Evolutionary conservation across 2,113 vertebrate genomes (phyloP), one percentile per base, ranked within the genome.

Genomic region (Amphiprion ocellaris): DNA sequence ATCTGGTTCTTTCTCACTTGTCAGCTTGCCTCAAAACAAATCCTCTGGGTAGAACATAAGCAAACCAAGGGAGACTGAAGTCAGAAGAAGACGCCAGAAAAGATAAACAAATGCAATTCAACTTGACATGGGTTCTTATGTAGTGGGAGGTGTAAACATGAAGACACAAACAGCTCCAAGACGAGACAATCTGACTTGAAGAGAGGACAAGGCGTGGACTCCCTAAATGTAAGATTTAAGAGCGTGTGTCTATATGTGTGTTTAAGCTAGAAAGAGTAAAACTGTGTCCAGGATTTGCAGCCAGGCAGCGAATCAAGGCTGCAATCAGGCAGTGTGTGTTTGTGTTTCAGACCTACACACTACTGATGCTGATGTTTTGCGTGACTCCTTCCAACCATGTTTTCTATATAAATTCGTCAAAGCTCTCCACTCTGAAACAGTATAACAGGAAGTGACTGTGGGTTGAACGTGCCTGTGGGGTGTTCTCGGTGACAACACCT

Each of bases 61-160:
- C 64, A 73, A 80, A 74, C 62, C 53, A 24, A 58, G 23, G 56
- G 9, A 59, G 37, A 62, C 49, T 5, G 23, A 50, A 63, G 61
- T 60, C 50, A 56, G 67, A 14, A 55, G 49, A 86, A 61, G 81
- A 83, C 50, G 67, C 62, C 83, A 79, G 81, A 37, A 15, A 66
- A 77, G 62, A 74, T 74, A 87, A 88, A 89, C 66, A 80, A 71
- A 86, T 62, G 37, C 66, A 58, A 53, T 55, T 61, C 69, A 68
- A 55, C 69, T 85, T 63, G 58, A 89, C 84, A 74, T 72, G 59
- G 50, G 63, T 53, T 75, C 19, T 74, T 28, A 5, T 67, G 77
- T 69, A n/a, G 23, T 0, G 6, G 24, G 44, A 55, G 15, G 39
- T 47, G 73, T 65, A 81, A 81, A 87, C 80, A 82, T 0, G 21